Base-by-base conservation (phyloP, 2,113 vertebrate species). In the Furnarius figulus region DNA sequence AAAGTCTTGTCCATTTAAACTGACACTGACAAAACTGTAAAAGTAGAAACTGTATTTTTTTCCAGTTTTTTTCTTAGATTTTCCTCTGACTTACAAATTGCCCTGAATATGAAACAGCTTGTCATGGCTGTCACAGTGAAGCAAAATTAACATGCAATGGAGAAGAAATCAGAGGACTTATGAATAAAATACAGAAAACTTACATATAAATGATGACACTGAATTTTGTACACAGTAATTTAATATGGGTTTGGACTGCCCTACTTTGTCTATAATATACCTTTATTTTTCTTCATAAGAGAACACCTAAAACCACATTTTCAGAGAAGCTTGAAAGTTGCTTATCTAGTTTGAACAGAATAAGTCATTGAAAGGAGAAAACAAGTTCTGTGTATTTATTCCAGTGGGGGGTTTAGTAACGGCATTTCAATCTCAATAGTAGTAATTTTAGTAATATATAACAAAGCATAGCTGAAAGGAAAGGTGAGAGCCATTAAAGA, bases 161-260 rank as follows among this genome's bases (percentile, higher is more conserved):
- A 94, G 75, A 88, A 73, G 78, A 37, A 85, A 85, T 6, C 6
- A 76, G 40, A 59, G 31, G 4, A n/a, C 31, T 89, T 40, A 61
- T 87, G 8, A 79, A 85, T 93, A 94, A 91, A 85, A 85, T 70
- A 72, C 49, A 49, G 19, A 24, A 86, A 94, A 66, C 28, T 31
- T 80, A 44, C 52, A 30, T 85, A 52, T 47, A 85, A 59, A 62
- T 90, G 4, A 50, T 83, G 58, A 80, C 44, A 61, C 22, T 47
- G 37, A 71, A 73, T 16, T 0, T 0, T 74, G 10, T 49, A 62
- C 5, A n/a, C 1, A 79, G 53, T 21, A 10, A 53, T 74, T 70
- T 56, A 44, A 62, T 84, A 23, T 56, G 70, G n/a, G 14, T 88
- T 89, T 66, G n/a, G 6, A 23, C 23, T 86, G 31, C 2, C 17